Evolutionary conservation across 2,113 vertebrate species (phyloP), one percentile per base, ranked within the genome.

Genomic region (Callipepla squamata): DNA sequence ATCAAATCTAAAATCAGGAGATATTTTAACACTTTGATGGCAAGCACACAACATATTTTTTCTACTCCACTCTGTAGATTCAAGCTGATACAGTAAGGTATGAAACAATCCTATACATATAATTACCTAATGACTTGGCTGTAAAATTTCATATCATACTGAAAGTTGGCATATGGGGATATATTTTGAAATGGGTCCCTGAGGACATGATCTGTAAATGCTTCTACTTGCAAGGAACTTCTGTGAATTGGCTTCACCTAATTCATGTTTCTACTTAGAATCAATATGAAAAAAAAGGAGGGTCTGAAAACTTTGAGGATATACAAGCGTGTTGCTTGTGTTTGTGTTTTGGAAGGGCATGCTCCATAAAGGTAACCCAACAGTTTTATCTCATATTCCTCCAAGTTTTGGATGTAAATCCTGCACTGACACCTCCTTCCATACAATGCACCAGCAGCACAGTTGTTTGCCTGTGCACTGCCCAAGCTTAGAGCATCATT

Each of bases 81-180:
- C 53, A 58, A 79, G 44, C 51, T 91, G 45, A 92, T 84, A 48
- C 53, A 42, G 69, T 50, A 92, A 91, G 69, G 58, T 85, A 48
- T 62, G 58, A 92, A 93, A 28, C 26, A 83, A 42, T 85, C 91
- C 87, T n/a, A 80, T 70, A 78, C 14, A 68, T 72, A 47, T 58
- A 83, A 93, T 81, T 91, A 90, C 82, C 90, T 92, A 92, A 87
- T 91, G 81, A 92, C 53, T 90, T 94, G 85, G 62, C 80, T 86
- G 65, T 66, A 95, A 95, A 93, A 93, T 65, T 86, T 84, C 73
- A 44, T 68, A 10, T 57, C 44, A 38, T 69, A 50, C 62, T 84
- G 3, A 3, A 85, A 94, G 79, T 30, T 57, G 48, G 57, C 87
- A 84, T 84, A 86, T 42, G 80, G 66, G 82, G 45, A 62, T 58